Percentiles rank a stretch among this genome's conserved stretches.
Conservation (phyloP, 2,797 vertebrate species). For the Notolepis coatsorum region DNA sequence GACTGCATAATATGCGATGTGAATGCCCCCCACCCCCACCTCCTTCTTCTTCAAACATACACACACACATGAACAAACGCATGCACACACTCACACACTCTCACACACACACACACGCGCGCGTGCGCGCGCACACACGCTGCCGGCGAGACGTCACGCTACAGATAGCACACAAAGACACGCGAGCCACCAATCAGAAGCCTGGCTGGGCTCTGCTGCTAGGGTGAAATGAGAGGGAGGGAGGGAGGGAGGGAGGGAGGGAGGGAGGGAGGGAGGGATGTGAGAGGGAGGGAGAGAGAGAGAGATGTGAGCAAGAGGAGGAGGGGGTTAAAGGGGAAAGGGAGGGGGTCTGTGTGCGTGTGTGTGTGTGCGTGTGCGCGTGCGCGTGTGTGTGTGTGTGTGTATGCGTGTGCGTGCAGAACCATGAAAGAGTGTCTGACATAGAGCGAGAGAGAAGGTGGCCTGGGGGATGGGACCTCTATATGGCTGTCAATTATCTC, state of each 20-base stretch:
- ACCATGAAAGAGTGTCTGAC: constrained; percentile 56
- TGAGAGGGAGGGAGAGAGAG: constrained; percentile 9
- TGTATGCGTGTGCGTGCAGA: constrained; percentile 39
- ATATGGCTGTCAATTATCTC: constrained; percentile 87
- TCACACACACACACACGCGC: constrained; percentile 36
- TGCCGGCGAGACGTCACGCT: constrained; percentile 77
- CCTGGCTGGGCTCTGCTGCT: constrained; percentile 79
- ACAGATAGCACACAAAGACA: constrained; percentile 82
- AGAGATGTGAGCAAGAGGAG: constrained; percentile 24
- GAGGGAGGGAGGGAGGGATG: constrained; percentile 10
- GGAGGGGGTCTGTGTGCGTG: constrained; percentile 37
- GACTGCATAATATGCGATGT: constrained; percentile 75
- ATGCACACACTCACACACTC: constrained; percentile 43
- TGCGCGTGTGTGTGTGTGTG: constrained; percentile 16
- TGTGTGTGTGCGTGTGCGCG: constrained; percentile 39
- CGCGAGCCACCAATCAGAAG: constrained; percentile 78
- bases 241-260: constrained; percentile 38
- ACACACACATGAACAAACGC: constrained; percentile 58
- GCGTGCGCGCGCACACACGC: no score
- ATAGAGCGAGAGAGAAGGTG: constrained; percentile 59
- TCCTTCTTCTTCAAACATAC: constrained; percentile 51
- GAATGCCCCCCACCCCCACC: constrained; percentile 50
- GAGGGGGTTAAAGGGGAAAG: constrained; percentile 46
- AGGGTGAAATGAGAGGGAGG: constrained; percentile 81
- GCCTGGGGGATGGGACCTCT: constrained; percentile 55